These are phyloP conservation scores for Laterallus jamaicensis DNA, from an alignment of 2,113 vertebrate species.

Conservation along the genomic window DNA sequence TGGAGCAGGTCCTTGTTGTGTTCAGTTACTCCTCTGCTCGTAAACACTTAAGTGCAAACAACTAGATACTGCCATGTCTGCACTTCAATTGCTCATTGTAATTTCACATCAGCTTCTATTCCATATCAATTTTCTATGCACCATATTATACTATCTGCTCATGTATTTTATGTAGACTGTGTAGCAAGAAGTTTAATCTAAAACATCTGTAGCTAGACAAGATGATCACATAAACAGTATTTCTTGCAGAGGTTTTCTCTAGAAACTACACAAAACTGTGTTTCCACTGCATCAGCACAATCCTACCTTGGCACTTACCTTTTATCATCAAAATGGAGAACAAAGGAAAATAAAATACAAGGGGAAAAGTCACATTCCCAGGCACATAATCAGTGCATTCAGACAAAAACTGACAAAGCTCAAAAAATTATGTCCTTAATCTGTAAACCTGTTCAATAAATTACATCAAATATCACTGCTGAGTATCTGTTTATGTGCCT, in stretches of 20 bases:
- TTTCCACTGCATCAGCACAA: slow-evolving; percentile 30
- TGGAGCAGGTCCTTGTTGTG: not conserved
- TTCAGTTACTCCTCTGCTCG: not conserved
- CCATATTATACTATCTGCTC: not conserved
- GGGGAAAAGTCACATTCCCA: slow-evolving; percentile 2
- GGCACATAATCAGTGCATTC: slow-evolving; percentile 6
- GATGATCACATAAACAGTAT: slow-evolving; percentile 27
- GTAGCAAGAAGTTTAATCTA: slow-evolving; percentile 4
- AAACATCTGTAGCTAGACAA: slow-evolving; percentile 31
- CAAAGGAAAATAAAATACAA: slow-evolving; percentile 23
- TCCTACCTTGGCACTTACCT: not conserved
- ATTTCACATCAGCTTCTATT: not conserved
- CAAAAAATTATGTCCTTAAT: slow-evolving; percentile 23
- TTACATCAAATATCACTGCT: slow-evolving; percentile 19
- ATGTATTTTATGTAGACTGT: not conserved
- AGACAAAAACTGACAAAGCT: slow-evolving; percentile 25
- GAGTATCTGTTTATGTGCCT: slow-evolving; percentile 20
- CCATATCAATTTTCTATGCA: not conserved
- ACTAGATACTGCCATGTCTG: not conserved
- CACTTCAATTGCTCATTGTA: not conserved
- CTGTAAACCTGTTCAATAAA: slow-evolving; percentile 21
- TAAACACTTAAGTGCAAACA: not conserved
- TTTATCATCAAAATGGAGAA: slow-evolving; percentile 25
- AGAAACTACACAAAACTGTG: not conserved
- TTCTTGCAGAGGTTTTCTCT: slow-evolving; percentile 18